Evolutionary conservation across 2,797 vertebrate genomes (phyloP).

Genomic region (Thripadectes ignobilis): DNA sequence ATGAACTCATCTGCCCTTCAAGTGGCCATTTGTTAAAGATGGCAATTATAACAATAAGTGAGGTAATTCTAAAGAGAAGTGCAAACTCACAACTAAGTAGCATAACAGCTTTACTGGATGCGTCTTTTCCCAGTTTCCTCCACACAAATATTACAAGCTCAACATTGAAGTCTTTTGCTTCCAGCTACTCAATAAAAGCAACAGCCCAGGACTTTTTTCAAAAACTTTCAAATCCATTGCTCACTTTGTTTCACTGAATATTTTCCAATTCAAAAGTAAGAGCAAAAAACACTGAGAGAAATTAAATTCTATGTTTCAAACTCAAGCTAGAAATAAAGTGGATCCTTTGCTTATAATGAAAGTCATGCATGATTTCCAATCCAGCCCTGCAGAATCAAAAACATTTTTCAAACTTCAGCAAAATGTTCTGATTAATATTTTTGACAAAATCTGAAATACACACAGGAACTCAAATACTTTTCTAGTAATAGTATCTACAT

Average conservation of each 20-base stretch:
- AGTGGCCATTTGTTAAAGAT: neutral
- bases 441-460: neutral
- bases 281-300: neutral
- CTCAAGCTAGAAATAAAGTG: neutral
- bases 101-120: neutral
- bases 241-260: neutral
- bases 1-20: neutral
- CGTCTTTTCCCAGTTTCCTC: neutral
- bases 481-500: neutral
- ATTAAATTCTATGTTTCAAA: neutral
- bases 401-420: neutral
- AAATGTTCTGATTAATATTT: neutral
- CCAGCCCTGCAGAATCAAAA: neutral
- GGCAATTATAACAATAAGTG: neutral
- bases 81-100: neutral
- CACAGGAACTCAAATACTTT: neutral
- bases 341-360: neutral
- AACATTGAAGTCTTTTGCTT: neutral
- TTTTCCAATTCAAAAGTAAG: neutral
- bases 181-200: neutral
- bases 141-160: neutral
- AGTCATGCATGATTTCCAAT: neutral
- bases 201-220: neutral
- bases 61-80: neutral
- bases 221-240: neutral